Base-by-base conservation (phyloP, 2,888 invertebrate genomes). In the Apodemia mormo region DNA sequence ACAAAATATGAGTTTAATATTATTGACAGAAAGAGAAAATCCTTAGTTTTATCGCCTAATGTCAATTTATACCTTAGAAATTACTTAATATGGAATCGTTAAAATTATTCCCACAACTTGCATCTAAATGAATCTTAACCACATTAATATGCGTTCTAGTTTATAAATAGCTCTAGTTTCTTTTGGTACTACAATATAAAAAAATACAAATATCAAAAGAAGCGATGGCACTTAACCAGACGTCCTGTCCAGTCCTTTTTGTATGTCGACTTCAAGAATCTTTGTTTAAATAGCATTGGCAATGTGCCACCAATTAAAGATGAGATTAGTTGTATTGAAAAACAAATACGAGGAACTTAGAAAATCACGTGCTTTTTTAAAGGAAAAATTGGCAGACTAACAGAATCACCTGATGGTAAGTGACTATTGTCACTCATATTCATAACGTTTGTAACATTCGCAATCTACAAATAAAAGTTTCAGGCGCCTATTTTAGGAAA, bases 281-380 rank as follows among this genome's bases (percentile, higher is more conserved):
- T 74, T 73, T 69, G 74, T 71, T 76, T 75, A 75, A 79, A 75
- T 70, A 76, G 74, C 71, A 73, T 78, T 79, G 78, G 78, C 78
- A 79, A 71, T 45, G 68, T 65, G 76, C 78, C 77, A 78, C 74
- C 72, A 73, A 72, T 75, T 68, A 72, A 75, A 72, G 71, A 70
- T 70, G 61, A 72, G 70, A 70, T 72, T 69, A 71, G 73, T 70
- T 69, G 71, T 71, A 65, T 65, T 61, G 68, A 69, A 61, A 72
- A 70, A 71, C 64, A 66, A 70, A 71, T 66, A 58, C 68, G 66
- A 70, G 68, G 65, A 54, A 45, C 54, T 67, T 68, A 68, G 30
- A 71, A 52, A 61, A 71, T 71, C 67, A 56, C 73, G 70, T 66
- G 69, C 65, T 54, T 65, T 69, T 37, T 14, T 2, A 61, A 61